phyloP scores from a whole-genome alignment of 2,797 vertebrate species.

The Sebastes minor region DNA sequence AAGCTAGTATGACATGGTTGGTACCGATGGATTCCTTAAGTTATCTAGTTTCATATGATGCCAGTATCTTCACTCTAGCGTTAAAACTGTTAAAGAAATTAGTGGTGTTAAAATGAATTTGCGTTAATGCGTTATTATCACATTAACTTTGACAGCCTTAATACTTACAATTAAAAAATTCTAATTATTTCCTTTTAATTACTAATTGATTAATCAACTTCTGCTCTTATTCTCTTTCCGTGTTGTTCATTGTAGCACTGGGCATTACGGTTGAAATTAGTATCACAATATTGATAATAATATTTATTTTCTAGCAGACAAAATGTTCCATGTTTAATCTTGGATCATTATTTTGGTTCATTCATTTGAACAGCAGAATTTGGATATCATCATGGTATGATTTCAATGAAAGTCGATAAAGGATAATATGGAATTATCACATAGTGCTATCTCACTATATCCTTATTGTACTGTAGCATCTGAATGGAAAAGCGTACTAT shows the following conservation, averaged over 20 bases:
- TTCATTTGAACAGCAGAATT: not conserved
- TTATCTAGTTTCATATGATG: too few relatives aligned
- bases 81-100: too few relatives aligned
- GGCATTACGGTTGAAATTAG: not conserved
- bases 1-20: too few relatives aligned
- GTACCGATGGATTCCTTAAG: too few relatives aligned
- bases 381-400: not conserved
- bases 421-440: not conserved
- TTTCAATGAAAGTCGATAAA: not conserved
- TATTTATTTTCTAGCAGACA: not conserved
- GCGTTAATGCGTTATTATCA: too few relatives aligned
- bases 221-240: not conserved
- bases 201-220: not conserved
- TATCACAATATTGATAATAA: not conserved
- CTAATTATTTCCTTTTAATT: not conserved
- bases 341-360: not conserved
- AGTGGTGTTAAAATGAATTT: too few relatives aligned
- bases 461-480: not conserved
- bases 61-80: too few relatives aligned
- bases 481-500: not conserved
- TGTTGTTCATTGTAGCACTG: not conserved
- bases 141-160: too few relatives aligned
- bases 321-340: not conserved
- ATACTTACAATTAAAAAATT: not conserved
- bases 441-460: not conserved